Percentiles rank a stretch among this genome's conserved stretches.
These are phyloP conservation scores for human (Homo sapiens) DNA, from an alignment of 2,113 vertebrate species.

Conservation along the genomic window DNA sequence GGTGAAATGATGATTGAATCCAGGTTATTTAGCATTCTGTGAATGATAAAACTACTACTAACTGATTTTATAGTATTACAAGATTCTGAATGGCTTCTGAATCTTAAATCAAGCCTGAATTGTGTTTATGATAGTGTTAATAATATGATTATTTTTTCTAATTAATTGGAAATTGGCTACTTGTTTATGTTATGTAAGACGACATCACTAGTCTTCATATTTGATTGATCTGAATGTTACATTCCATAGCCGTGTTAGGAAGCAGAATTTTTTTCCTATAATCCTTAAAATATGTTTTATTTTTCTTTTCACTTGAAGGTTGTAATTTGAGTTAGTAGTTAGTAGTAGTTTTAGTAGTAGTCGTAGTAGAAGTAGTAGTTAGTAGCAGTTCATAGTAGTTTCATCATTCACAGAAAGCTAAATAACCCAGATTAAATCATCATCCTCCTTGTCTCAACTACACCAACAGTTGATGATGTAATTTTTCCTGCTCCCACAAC, in stretches of 20 bases:
- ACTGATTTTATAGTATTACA: not conserved
- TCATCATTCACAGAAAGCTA: not conserved
- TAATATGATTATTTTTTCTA: not conserved
- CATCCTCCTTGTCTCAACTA: not conserved
- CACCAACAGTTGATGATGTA: not conserved
- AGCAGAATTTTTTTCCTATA: not conserved
- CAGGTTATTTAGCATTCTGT: not conserved
- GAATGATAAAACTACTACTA: not conserved
- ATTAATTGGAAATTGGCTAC: not conserved
- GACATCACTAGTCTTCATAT: not conserved
- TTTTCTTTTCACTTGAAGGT: constrained; percentile 26
- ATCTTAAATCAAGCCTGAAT: not conserved
- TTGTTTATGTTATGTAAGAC: not conserved
- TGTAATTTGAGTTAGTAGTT: constrained; percentile 1
- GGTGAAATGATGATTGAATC: not conserved
- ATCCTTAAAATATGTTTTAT: not conserved
- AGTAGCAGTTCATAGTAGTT: not conserved
- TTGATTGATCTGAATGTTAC: not conserved
- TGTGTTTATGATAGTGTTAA: not conserved
- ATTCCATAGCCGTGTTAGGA: not conserved
- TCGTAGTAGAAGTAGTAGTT: no score
- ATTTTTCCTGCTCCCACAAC: not conserved
- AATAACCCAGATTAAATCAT: not conserved
- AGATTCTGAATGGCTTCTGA: not conserved
- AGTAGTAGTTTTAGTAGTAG: no score